Percentiles rank a stretch among this genome's conserved stretches.
Conservation (phyloP, 1,140 invertebrate genomes). For the Camponotus vicinus region DNA sequence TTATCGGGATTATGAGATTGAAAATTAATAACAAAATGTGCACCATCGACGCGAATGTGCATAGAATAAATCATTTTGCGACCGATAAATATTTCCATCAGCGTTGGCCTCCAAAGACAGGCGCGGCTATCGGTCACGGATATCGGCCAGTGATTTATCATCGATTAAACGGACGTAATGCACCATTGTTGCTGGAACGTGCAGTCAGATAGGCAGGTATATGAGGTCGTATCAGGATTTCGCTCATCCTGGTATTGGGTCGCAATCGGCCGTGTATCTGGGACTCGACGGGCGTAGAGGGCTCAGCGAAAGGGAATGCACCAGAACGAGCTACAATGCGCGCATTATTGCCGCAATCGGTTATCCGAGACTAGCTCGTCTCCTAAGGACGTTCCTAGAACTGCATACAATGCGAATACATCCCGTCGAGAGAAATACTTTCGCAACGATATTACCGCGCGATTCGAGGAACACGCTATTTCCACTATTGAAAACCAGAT, state of each 20-base stretch:
- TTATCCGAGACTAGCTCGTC: slow-evolving; percentile 55
- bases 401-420: slow-evolving; percentile 46
- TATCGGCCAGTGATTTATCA: slow-evolving; percentile 78
- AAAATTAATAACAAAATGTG: slow-evolving; percentile 54
- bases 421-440: slow-evolving; percentile 19
- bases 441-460: slow-evolving; percentile 28
- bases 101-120: slow-evolving; percentile 61
- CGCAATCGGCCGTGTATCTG: slow-evolving; percentile 78
- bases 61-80: slow-evolving; percentile 56
- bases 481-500: not conserved
- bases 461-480: not conserved
- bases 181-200: slow-evolving; percentile 77
- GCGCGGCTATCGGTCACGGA: slow-evolving; percentile 62
- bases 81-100: slow-evolving; percentile 68
- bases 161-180: slow-evolving; percentile 83
- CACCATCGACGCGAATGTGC: slow-evolving; percentile 19
- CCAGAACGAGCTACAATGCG: slow-evolving; percentile 66
- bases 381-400: slow-evolving; percentile 34
- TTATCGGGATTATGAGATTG: slow-evolving; percentile 40
- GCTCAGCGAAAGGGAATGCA: slow-evolving; percentile 31
- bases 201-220: slow-evolving; percentile 76
- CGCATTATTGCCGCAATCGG: slow-evolving; percentile 68
- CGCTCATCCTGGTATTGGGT: slow-evolving; percentile 77
- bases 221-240: slow-evolving; percentile 78
- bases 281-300: slow-evolving; percentile 39